Evolutionary conservation across 2,113 vertebrate genomes (phyloP), one percentile per base, ranked within the genome.

Genomic region (Istiophorus platypterus): DNA sequence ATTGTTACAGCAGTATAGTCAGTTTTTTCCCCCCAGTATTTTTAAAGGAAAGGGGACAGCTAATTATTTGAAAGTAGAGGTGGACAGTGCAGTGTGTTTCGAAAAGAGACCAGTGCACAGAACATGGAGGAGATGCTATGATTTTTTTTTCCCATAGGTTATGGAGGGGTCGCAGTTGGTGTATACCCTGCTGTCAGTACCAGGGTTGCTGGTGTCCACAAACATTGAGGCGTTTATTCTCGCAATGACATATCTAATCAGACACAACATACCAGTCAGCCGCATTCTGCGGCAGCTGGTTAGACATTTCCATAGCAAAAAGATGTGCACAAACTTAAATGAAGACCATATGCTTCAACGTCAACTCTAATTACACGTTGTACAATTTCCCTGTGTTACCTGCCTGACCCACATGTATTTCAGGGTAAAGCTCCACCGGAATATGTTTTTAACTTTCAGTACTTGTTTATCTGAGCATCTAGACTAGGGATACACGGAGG

Each of bases 71-170:
- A 26, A 51, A 58, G 14, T 24, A 34, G n/a, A 29, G 22, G 27
- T 34, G 6, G 34, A 24, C 45, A 5, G 54, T 31, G 14, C 27
- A 11, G 1, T 39, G 59, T 34, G 54, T 59, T 39, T 34, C 0
- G 4, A 41, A 65, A 54, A 77, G 70, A 29, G 26, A 34, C 49
- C 29, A 14, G 58, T 56, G 49, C 64, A 45, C 64, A 24, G 62
- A 51, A 63, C 64, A 37, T 29, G 26, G 68, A 70, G 27, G 51
- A 42, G 49, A 49, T 15, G 22, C 24, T 64, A 6, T 20, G 3
- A n/a, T 78, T 52, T 71, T 67, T 76, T 52, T 71, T 67, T 76
- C 45, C 27, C 58, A 54, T 31, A 42, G 49, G 31, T 42, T 57
- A 45, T n/a, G 1, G 7, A 12, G 67, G 72, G 71, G 71, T 72